These are phyloP conservation scores for Mythimna pallens DNA, from an alignment of 2,888 invertebrate genomes.

Conservation along the genomic window DNA sequence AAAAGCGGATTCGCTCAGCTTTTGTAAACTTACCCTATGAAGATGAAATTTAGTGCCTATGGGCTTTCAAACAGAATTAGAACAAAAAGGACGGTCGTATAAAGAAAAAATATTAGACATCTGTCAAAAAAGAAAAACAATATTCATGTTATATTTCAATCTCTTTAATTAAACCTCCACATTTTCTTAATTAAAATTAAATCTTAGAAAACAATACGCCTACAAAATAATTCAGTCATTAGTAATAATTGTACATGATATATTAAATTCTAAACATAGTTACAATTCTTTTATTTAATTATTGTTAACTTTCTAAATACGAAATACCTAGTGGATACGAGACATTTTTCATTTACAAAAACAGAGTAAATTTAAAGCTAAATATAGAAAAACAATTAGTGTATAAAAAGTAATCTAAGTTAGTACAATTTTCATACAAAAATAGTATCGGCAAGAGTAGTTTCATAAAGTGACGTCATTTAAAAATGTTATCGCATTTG, in stretches of 20 bases:
- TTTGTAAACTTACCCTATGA: slow-evolving; percentile 31
- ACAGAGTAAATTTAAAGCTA: slow-evolving; percentile 27
- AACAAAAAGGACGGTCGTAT: not conserved
- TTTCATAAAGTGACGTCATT: slow-evolving; percentile 26
- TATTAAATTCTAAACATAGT: slow-evolving; percentile 48
- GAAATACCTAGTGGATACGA: slow-evolving; percentile 19
- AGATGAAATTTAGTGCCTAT: slow-evolving; percentile 35
- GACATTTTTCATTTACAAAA: slow-evolving; percentile 49
- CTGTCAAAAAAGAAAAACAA: not conserved
- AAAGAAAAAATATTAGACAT: not conserved
- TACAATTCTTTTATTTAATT: slow-evolving; percentile 24
- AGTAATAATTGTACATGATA: slow-evolving; percentile 51
- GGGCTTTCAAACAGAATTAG: slow-evolving; percentile 16
- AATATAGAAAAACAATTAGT: slow-evolving; percentile 43
- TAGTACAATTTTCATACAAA: slow-evolving; percentile 48
- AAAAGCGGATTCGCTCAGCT: not conserved
- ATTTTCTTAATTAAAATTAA: slow-evolving; percentile 55
- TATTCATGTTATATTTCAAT: slow-evolving; percentile 23
- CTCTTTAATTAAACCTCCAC: slow-evolving; percentile 60
- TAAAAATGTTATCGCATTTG: slow-evolving; percentile 9
- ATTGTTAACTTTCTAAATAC: slow-evolving; percentile 12
- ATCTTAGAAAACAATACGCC: slow-evolving; percentile 60
- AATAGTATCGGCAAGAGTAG: slow-evolving; percentile 39
- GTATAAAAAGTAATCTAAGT: slow-evolving; percentile 51
- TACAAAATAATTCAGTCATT: slow-evolving; percentile 63